Base-by-base conservation (phyloP, 2,888 invertebrate species). In the Chymomyza procnemis region DNA sequence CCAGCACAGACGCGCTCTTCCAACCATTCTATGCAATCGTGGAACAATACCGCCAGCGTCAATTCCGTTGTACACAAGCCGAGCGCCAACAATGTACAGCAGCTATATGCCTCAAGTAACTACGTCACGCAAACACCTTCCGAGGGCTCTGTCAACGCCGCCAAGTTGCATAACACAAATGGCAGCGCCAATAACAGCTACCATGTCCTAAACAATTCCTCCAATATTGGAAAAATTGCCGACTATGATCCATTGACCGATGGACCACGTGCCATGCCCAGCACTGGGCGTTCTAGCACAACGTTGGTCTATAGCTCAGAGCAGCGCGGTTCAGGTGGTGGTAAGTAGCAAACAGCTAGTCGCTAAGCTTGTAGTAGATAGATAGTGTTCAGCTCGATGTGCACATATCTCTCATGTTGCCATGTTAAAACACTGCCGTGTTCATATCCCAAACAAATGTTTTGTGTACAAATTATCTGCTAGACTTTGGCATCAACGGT, bases 291-390 rank as follows among this genome's bases (percentile, higher is more conserved):
- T 81, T 94, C 95, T 82, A 95, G 95, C 3, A 95, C 96, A 61
- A 96, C 96, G 19, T 93, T 97, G 76, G 96, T 97, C 86, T 97
- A 97, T 91, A 96, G 96, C 80, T 95, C 95, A 55, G 94, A 95
- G 89, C 84, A 85, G 61, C 93, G 93, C 85, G 94, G 94, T 74
- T 93, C 93, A 89, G 94, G 94, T 92, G 92, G 71, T 61, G 84
- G 82, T 80, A 76, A 91, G 91, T 83, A 68, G 47, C 26, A 16
- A 26, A 50, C 34, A n/a, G 55, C 55, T 55, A 55, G 78, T 78
- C 78, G 80, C 80, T 76, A 76, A 72, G 67, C 70, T 69, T 26
- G 26, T 30, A 16, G 1, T 58, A 18, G 5, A 41, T 19, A 34
- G 14, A 34, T 47, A 59, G 46, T 41, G 71, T 59, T 74, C 64